A percentile compares a stretch with the other conserved stretches of the same genome.
Conservation (phyloP, 1,140 invertebrate species). For the Parasteatoda tepidariorum region DNA sequence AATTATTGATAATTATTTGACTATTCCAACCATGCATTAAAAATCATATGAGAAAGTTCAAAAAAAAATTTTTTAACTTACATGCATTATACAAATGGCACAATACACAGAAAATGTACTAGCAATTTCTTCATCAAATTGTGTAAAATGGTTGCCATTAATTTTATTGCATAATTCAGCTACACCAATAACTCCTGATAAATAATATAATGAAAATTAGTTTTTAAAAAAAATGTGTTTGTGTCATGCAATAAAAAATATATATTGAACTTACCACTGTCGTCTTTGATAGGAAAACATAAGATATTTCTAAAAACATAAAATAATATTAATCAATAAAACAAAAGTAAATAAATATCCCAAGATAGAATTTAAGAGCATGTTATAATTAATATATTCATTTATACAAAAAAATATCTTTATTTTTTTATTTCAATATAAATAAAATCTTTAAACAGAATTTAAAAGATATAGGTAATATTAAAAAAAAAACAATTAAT, state of each 20-base stretch:
- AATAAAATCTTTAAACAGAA: neutral
- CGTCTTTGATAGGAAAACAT: constrained; percentile 87
- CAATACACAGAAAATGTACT: constrained; percentile 87
- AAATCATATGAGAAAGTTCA: too few relatives aligned
- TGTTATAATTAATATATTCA: too few relatives aligned
- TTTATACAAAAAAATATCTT: neutral
- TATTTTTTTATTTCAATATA: neutral
- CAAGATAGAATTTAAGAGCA: too few relatives aligned
- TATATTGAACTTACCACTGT: constrained; percentile 68
- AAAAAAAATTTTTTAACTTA: too few relatives aligned
- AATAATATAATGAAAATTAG: neutral
- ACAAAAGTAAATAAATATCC: too few relatives aligned
- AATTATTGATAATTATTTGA: too few relatives aligned
- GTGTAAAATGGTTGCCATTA: constrained; percentile 78
- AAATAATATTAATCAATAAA: constrained; percentile 1
- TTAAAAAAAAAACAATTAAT: neutral
- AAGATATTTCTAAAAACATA: constrained; percentile 77
- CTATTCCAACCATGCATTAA: too few relatives aligned
- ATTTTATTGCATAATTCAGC: constrained; percentile 87
- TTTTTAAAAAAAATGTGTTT: neutral
- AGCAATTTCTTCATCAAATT: constrained; percentile 85
- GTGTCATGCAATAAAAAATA: neutral
- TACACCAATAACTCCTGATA: constrained; percentile 77
- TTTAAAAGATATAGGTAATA: neutral
- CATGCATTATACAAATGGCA: constrained; percentile 84